These are phyloP conservation scores for Drosophila novamexicana DNA, from an alignment of 1,140 invertebrate genomes.

Conservation along the genomic window DNA sequence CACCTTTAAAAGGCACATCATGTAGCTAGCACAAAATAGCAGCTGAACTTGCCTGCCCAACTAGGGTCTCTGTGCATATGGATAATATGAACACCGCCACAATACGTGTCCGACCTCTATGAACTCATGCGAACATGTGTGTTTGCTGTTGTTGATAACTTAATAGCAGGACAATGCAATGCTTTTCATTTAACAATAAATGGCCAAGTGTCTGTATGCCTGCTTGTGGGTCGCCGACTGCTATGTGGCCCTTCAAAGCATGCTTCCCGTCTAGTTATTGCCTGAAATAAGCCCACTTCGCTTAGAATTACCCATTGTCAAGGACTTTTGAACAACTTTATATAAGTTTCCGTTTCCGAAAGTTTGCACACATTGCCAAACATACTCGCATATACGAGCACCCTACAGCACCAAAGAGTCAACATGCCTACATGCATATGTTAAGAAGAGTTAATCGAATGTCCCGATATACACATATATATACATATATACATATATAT, in stretches of 20 bases:
- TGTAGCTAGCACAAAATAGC: constrained; percentile 57
- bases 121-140: constrained; percentile 36
- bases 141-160: constrained; percentile 70
- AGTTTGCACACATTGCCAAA: constrained; percentile 16
- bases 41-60: neutral
- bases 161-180: constrained; percentile 77
- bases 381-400: constrained; percentile 4
- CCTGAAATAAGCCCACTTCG: constrained; percentile 49
- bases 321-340: constrained; percentile 62
- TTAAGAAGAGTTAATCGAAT: no score
- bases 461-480: no score
- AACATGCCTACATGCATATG: no score
- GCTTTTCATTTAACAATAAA: constrained; percentile 66
- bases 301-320: constrained; percentile 58
- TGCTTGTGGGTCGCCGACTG: neutral
- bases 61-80: neutral
- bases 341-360: constrained; percentile 39
- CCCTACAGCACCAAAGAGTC: neutral
- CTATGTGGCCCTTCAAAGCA: neutral
- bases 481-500: no score
- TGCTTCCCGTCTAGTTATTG: constrained; percentile 25
- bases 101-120: constrained; percentile 24
- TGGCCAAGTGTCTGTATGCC: constrained; percentile 19
- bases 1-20: constrained; percentile 40
- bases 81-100: constrained; percentile 13